Evolutionary conservation across 2,797 vertebrate species (phyloP), one percentile per base, ranked within the genome.

Genomic region (Petrocephalus schoutedeni): DNA sequence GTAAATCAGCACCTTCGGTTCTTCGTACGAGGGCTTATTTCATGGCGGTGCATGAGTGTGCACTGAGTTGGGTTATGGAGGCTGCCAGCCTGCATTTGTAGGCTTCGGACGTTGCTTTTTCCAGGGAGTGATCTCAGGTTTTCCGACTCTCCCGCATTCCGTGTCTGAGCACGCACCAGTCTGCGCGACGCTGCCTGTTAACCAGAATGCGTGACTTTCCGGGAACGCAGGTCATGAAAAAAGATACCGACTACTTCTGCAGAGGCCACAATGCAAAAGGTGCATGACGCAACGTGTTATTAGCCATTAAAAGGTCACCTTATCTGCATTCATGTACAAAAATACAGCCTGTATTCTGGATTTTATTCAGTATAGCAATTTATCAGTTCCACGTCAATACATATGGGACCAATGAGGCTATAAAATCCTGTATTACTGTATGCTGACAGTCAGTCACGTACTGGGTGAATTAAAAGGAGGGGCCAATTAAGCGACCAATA

Each of bases 81-180:
- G 5, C 36, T 45, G 71, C 71, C 71, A 19, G 0, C 71, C 36
- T n/a, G 16, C 8, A 56, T 14, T 84, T 32, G 36, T 7, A 28
- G 53, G 87, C 53, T 74, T 16, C 57, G 2, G 7, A 59, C 23
- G 4, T 86, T 61, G 59, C 32, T 16, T 56, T 59, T 86, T 86
- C 23, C 56, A 58, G 56, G 28, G 56, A 86, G 88, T 90, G 89
- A 91, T 85, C 86, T 91, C 89, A 92, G 86, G 89, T 82, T 58
- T 89, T 59, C 58, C 91, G 89, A 88, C 86, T 88, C 41, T 21
- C 49, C 36, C 59, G 49, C 12, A 19, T n/a, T 7, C 19, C 41
- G 74, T 88, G 32, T 64, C 85, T 89, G 89, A 90, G 86, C 58
- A 28, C n/a, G 36, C 64, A 87, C 88, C 88, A 85, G 80, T 89